Conservation (phyloP, 2,888 invertebrate genomes). For the Isoperla grammatica region DNA sequence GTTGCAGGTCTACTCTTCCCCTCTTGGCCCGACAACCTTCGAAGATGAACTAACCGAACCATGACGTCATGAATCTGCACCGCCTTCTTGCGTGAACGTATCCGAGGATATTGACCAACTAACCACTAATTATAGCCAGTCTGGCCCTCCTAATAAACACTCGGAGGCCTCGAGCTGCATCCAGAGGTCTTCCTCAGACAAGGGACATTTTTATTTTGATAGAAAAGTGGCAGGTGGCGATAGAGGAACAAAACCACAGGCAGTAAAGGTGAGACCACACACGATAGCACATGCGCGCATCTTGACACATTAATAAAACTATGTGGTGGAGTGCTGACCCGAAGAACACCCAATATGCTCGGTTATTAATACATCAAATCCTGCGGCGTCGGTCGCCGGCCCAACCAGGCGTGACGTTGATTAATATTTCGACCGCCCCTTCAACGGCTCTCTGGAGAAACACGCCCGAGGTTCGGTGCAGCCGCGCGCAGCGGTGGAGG, state of each 20-base stretch:
- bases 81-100: too few relatives aligned
- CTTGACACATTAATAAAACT: constrained; percentile 23
- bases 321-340: constrained; percentile 11
- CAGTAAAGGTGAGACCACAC: constrained; percentile 23
- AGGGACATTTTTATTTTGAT: constrained; percentile 24
- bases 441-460: background rate
- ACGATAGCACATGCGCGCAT: constrained; percentile 10
- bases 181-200: background rate
- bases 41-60: too few relatives aligned
- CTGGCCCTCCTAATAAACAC: background rate
- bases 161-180: background rate
- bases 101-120: too few relatives aligned
- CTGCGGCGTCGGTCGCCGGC: constrained; percentile 12
- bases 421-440: constrained; percentile 21
- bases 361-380: constrained; percentile 23
- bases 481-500: too few relatives aligned
- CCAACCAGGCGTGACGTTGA: constrained; percentile 17
- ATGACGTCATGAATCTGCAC: too few relatives aligned
- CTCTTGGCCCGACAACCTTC: too few relatives aligned
- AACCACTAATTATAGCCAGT: background rate
- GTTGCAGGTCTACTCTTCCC: too few relatives aligned
- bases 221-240: constrained; percentile 25
- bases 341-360: constrained; percentile 18
- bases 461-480: background rate
- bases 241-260: constrained; percentile 1